Evolutionary conservation across 2,888 invertebrate genomes (phyloP), one percentile per base, ranked within the genome.

Genomic region (Lasius platythorax): DNA sequence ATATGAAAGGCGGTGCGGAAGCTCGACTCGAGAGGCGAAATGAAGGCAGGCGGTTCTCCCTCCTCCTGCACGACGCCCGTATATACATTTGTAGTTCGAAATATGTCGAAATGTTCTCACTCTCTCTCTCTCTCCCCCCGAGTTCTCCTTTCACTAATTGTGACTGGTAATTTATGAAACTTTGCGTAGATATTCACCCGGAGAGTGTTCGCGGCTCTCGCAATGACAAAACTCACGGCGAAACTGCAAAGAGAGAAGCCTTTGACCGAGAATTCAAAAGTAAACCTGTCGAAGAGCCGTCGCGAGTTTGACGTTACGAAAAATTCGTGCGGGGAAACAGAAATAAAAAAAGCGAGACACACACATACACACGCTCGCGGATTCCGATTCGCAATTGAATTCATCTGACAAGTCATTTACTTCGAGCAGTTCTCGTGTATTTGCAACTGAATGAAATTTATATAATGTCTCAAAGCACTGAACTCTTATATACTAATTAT

Each of bases 141-240:
- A 72, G 84, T 82, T 88, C 89, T 88, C 89, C 89, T 89, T 89
- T 89, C 89, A 89, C 88, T 89, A 89, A 89, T 89, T 89, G 86
- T 72, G 87, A 84, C 84, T 84, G 0, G 88, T 88, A 89, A 89
- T 89, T 88, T 85, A 72, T 86, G 89, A 89, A 89, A 88, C 75
- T 50, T 50, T 64, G 70, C 79, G 58, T 68, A 66, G 78, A 79
- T 79, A 75, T 76, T 82, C 43, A 61, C 37, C 37, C 63, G 50
- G 50, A n/a, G 50, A 75, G 50, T 58, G 68, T 40, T 30, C 73
- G 6, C 6, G 46, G 33, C 46, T 46, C 33, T 18, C n/a, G 6
- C 84, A 15, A 50, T 46, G 66, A 79, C 28, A 78, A 75, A 64
- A 37, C 37, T 37, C 50, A 68, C 64, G 68, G 33, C 73, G 74